phyloP scores from a whole-genome alignment of 2,797 vertebrate species.

The Alectoris magna region DNA sequence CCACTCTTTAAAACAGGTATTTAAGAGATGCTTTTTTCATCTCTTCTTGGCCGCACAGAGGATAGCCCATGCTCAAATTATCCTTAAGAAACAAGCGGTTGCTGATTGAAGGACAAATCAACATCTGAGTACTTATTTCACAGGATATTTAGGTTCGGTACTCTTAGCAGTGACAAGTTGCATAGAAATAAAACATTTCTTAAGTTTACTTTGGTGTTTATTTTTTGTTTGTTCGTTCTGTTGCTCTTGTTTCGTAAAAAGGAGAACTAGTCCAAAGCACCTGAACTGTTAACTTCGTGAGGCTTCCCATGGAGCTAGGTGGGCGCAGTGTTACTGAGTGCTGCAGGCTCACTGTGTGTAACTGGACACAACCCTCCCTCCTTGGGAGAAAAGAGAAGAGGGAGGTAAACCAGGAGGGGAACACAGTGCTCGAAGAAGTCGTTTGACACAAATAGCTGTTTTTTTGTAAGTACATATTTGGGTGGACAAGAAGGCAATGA shows the following conservation, averaged over 20 bases:
- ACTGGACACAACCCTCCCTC: neutral
- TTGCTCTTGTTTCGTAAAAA: neutral
- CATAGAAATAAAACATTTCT: neutral
- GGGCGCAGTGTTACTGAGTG: neutral
- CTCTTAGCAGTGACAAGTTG: neutral
- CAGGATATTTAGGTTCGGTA: neutral
- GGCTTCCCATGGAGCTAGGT: neutral
- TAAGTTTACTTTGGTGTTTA: neutral
- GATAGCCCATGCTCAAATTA: neutral
- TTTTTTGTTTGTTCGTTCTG: neutral
- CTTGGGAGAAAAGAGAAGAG: neutral
- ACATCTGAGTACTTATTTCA: neutral
- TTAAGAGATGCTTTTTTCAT: neutral
- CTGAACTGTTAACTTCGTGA: neutral
- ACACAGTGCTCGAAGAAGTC: neutral
- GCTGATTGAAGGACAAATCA: neutral
- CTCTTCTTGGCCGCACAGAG: neutral
- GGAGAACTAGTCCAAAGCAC: neutral
- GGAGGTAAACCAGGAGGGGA: neutral
- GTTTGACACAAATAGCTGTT: neutral
- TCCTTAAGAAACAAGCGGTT: neutral
- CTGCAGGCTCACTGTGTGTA: rapidly evolving
- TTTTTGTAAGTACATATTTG: neutral
- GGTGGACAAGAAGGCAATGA: neutral
- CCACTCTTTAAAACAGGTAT: neutral